A percentile compares a stretch with the other conserved stretches of the same genome.
These are phyloP conservation scores for Petroica traversi DNA, from an alignment of 2,113 vertebrate genomes.

Conservation along the genomic window DNA sequence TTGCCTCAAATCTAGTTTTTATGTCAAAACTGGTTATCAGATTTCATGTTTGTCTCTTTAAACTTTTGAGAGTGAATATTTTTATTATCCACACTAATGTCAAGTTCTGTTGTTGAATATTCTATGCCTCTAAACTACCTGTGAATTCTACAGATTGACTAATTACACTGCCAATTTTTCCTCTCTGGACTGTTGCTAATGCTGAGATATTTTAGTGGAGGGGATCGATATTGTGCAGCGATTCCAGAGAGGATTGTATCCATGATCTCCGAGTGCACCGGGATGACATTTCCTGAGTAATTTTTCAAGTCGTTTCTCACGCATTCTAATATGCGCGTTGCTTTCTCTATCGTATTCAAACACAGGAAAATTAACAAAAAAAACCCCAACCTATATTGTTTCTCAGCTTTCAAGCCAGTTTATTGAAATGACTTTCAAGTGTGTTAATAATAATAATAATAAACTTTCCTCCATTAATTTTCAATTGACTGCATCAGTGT, in stretches of 20 bases:
- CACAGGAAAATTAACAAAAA: not conserved
- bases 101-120: not conserved
- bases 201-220: not conserved
- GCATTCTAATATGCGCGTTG: not conserved
- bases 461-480: not conserved
- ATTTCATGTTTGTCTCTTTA: not conserved
- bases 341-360: not conserved
- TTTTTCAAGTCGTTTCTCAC: not conserved
- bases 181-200: not conserved
- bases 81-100: not conserved
- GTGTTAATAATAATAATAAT: not conserved
- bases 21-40: not conserved
- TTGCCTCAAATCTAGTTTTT: not conserved
- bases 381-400: not conserved
- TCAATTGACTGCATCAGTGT: not conserved
- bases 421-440: not conserved
- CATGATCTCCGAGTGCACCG: not conserved
- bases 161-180: not conserved
- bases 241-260: not conserved
- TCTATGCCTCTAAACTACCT: not conserved
- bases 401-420: not conserved
- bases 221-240: not conserved
- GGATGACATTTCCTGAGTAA: not conserved
- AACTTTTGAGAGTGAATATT: not conserved
- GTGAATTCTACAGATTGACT: not conserved